Percentiles rank a stretch among this genome's conserved stretches.
Conservation (phyloP, 2,888 invertebrate species). For the Yponomeuta evonymella region DNA sequence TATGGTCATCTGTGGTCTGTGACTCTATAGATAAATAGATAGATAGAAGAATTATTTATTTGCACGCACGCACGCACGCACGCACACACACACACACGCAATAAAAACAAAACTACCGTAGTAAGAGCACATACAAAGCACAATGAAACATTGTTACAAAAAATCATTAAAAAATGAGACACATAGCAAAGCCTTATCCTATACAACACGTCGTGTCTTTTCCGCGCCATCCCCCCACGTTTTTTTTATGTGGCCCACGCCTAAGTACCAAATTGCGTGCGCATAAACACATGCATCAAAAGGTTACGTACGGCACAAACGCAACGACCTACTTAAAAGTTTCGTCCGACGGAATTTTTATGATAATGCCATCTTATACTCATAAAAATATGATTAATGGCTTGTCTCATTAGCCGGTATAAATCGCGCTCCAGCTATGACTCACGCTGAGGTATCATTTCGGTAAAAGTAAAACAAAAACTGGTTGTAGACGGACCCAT, state of each 20-base stretch:
- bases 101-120: too few species aligned
- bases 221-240: too few species aligned
- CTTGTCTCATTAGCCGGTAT: not conserved
- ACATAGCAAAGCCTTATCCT: too few species aligned
- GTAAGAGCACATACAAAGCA: too few species aligned
- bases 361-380: not conserved
- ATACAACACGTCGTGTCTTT: too few species aligned
- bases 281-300: not conserved
- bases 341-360: not conserved
- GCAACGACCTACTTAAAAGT: not conserved
- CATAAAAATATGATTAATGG: not conserved
- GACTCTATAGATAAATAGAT: too few species aligned
- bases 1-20: too few species aligned
- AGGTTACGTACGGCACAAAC: not conserved
- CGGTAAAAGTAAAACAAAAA: not conserved
- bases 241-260: not conserved
- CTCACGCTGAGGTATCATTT: not conserved
- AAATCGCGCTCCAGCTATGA: not conserved
- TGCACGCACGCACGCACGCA: too few species aligned
- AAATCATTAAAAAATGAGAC: too few species aligned
- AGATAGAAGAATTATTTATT: too few species aligned
- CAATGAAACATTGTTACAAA: too few species aligned
- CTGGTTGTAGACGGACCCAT: not conserved
- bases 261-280: not conserved
- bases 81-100: too few species aligned